Evolutionary conservation across 2,888 invertebrate genomes (phyloP).

Genomic region (Oegoconia quadripuncta): DNA sequence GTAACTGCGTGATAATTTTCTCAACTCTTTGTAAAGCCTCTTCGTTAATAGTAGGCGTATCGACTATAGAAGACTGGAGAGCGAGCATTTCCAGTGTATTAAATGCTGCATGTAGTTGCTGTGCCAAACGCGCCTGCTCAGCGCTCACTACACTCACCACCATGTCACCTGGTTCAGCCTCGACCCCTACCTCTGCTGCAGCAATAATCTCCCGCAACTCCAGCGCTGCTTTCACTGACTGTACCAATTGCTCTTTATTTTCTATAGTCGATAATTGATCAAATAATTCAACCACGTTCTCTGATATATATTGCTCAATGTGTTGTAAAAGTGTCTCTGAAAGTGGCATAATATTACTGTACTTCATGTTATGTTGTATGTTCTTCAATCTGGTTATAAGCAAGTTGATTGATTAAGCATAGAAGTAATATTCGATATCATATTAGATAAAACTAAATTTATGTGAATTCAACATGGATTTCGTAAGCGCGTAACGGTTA

Average conservation of each 20-base stretch:
- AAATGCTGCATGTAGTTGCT: slow-evolving; percentile 5
- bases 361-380: not conserved
- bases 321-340: slow-evolving; percentile 15
- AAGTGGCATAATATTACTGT: not conserved
- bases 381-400: too few species aligned
- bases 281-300: slow-evolving; percentile 7
- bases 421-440: too few species aligned
- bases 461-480: too few species aligned
- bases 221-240: slow-evolving; percentile 14
- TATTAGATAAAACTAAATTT: too few species aligned
- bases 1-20: slow-evolving; percentile 3
- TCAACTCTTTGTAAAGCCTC: slow-evolving; percentile 7
- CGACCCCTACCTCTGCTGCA: not conserved
- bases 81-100: slow-evolving; percentile 2
- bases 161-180: not conserved
- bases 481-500: too few species aligned
- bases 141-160: not conserved
- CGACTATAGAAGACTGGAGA: not conserved
- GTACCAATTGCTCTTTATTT: slow-evolving; percentile 9
- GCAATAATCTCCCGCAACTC: slow-evolving; percentile 13
- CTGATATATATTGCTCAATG: slow-evolving; percentile 14
- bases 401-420: too few species aligned
- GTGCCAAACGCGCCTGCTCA: slow-evolving; percentile 4
- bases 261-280: slow-evolving; percentile 6
- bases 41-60: slow-evolving; percentile 1